Evolutionary conservation across 1,140 invertebrate species (phyloP), one percentile per base, ranked within the genome.

Genomic region (Caerostris extrusa): DNA sequence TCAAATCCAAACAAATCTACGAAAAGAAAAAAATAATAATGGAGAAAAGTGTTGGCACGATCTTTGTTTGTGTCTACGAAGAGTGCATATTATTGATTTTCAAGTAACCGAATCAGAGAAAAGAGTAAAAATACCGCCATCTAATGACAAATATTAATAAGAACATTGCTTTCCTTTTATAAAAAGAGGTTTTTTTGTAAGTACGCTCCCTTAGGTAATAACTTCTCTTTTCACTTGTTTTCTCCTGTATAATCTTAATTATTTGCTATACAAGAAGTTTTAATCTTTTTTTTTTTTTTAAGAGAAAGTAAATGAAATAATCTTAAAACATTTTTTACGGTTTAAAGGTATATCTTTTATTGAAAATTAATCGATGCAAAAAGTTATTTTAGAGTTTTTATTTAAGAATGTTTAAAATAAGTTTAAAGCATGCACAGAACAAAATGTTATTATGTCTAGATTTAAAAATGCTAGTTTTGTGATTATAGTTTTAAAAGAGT

Each of bases 111-210:
- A 34, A 53, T 10, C 19, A 77, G 3, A 12, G 69, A 12, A 77
- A 50, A 71, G 8, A 34, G 10, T 5, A 12, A 77, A 8, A 77
- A 34, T 10, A 77, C 12, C 12, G 10, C 2, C 12, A 50, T 7
- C 50, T 77, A 77, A 77, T 77, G 69, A 50, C 50, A 77, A 77
- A 77, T 77, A 77, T 77, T 77, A 50, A 77, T 77, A 50, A 12
- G 69, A 77, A 77, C 60, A 77, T 50, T 77, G 8, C 34, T 77
- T 77, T 77, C 10, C 17, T 53, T 5, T 77, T 53, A 61, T 3
- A 12, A 50, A 77, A 77, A 34, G 50, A 71, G 10, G 2, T 77
- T 50, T 77, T 12, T 77, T 34, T 50, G 10, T 5, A 3, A 53
- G 69, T 7, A 50, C 14, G 50, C 50, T 4, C 19, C 50, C 50